Evolutionary conservation across 2,888 invertebrate genomes (phyloP).

Genomic region (Conistra vaccinii): DNA sequence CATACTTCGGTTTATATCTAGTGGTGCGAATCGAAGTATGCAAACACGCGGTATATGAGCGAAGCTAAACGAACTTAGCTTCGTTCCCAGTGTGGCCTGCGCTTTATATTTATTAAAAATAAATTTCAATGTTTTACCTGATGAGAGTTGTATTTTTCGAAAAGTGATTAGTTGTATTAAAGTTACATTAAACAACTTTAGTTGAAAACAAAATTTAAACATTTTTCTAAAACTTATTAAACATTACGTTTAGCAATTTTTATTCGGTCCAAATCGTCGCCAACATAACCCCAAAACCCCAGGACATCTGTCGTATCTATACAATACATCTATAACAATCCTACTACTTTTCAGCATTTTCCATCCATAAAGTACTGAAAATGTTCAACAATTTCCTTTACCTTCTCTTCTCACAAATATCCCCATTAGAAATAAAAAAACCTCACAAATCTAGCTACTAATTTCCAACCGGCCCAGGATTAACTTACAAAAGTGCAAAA

Average conservation of each 20-base stretch:
- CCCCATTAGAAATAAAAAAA: background rate
- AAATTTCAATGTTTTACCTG: background rate
- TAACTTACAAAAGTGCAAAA: constrained; percentile 41
- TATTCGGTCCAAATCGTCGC: background rate
- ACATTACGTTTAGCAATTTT: background rate
- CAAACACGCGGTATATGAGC: too few relatives aligned
- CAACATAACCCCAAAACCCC: background rate
- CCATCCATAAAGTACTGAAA: background rate
- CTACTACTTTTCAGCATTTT: background rate
- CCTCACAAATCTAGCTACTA: constrained; percentile 12
- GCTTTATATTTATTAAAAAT: background rate
- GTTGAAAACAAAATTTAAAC: too few relatives aligned
- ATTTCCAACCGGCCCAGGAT: constrained; percentile 31
- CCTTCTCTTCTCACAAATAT: background rate
- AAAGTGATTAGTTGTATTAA: background rate
- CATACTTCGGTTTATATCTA: too few relatives aligned
- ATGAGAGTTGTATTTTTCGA: background rate
- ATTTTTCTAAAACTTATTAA: background rate
- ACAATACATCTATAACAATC: background rate
- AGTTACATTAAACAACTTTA: background rate
- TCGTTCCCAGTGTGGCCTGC: too few relatives aligned
- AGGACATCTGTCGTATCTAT: background rate
- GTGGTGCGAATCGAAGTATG: too few relatives aligned
- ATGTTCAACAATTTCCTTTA: background rate
- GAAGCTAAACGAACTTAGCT: too few relatives aligned